Evolutionary conservation across 2,888 invertebrate species (phyloP).

Genomic region (Drosophila mercatorum): DNA sequence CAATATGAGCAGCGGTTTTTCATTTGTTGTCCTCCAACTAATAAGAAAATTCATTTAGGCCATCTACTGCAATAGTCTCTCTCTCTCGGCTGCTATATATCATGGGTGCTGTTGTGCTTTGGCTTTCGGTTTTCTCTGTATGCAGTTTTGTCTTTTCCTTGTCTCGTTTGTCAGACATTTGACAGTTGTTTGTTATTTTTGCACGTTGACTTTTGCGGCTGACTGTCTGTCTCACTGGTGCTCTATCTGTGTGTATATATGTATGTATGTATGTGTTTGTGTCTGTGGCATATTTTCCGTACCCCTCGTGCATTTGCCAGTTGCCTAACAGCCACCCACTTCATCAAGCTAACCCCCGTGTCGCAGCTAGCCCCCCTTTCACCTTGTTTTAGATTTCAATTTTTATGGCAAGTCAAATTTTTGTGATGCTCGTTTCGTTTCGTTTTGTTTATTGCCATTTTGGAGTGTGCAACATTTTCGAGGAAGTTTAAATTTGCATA

Average conservation of each 20-base stretch:
- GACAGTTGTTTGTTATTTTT: constrained; percentile 81
- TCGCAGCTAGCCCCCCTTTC: constrained; percentile 4
- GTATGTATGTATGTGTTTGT: constrained; percentile 50
- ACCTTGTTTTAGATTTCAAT: constrained; percentile 71
- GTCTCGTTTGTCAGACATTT: constrained; percentile 82
- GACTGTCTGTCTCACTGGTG: constrained; percentile 27
- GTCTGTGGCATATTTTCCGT: constrained; percentile 67
- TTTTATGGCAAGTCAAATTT: constrained; percentile 80
- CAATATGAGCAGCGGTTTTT: constrained; percentile 47
- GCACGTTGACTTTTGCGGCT: constrained; percentile 74
- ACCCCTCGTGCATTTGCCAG: constrained; percentile 32
- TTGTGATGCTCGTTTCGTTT: constrained; percentile 64
- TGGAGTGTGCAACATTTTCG: constrained; percentile 62
- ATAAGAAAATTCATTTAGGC: constrained; percentile 59
- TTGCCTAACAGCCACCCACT: constrained; percentile 78
- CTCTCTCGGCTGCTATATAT: constrained; percentile 32
- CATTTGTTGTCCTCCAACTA: constrained; percentile 21
- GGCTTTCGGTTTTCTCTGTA: constrained; percentile 38
- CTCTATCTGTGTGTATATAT: constrained; percentile 13
- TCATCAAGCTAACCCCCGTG: constrained; percentile 30
- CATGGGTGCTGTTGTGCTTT: constrained; percentile 34
- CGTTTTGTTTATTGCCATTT: constrained; percentile 61
- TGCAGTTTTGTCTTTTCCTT: constrained; percentile 77
- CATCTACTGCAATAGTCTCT: constrained; percentile 30
- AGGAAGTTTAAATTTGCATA: constrained; percentile 82